These are phyloP conservation scores for Acleris holmiana DNA, from an alignment of 2,888 invertebrate genomes.

Conservation along the genomic window DNA sequence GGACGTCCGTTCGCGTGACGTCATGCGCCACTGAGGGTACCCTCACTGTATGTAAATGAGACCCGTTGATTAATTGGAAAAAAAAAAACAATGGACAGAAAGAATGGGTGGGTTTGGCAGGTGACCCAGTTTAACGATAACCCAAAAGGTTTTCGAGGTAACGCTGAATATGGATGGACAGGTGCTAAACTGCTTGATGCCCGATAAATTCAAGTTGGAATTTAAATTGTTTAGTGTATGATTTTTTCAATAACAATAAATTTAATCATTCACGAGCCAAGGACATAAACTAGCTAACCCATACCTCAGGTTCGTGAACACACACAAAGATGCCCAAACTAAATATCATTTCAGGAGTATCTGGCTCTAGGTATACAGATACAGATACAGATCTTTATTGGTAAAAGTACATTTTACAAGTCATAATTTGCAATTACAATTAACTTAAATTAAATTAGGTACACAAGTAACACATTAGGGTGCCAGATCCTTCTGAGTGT, in stretches of 20 bases:
- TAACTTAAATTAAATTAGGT: no score
- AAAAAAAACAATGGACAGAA: conserved; percentile 24
- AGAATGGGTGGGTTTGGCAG: conserved; percentile 9
- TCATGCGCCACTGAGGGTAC: conserved; percentile 56
- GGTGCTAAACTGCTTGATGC: conserved; percentile 2
- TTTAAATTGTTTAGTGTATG: conserved; percentile 9
- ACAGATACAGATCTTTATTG: no score
- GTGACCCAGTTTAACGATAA: conserved; percentile 11
- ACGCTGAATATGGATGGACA: conserved; percentile 19
- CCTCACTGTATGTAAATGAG: conserved; percentile 30
- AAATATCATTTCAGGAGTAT: no score
- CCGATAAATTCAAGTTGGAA: conserved; percentile 15
- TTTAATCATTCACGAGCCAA: no score
- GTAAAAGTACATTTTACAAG: no score
- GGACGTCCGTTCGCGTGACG: conserved; percentile 54
- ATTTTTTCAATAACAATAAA: not conserved
- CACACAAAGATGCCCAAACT: no score
- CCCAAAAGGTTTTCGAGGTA: conserved; percentile 7
- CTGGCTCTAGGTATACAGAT: no score
- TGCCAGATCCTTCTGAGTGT: no score
- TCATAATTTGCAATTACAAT: no score
- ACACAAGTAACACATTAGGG: no score
- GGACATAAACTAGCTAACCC: no score
- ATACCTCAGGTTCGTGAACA: no score
- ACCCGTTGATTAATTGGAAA: conserved; percentile 15